Base-by-base conservation (phyloP, 1,140 invertebrate genomes). In the Drosophila guanche region DNA sequence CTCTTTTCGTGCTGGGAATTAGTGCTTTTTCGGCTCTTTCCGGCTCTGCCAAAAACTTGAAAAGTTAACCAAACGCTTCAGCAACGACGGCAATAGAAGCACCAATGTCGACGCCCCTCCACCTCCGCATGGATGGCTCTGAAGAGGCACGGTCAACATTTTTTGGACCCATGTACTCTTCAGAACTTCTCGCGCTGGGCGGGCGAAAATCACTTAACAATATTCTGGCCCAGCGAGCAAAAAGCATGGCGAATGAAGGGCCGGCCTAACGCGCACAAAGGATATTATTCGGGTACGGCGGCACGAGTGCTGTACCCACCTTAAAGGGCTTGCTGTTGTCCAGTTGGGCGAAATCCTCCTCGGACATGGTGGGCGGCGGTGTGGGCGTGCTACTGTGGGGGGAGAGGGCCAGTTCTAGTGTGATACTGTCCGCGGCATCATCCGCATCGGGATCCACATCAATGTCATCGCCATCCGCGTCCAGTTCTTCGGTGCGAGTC, bases 281-380 rank as follows among this genome's bases (percentile, higher is more conserved):
- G 45, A 45, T 37, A 23, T 14, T 20, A 20, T 20, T 20, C 16
- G 25, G 40, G 23, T 12, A 42, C 5, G 23, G 27, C 16, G 37
- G 22, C 20, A 52, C 25, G 56, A 20, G 16, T 20, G 16, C 16
- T 20, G 37, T 41, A 77, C 81, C 20, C 61, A 85, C 81, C 81
- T 86, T 86, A 47, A 86, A 86, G 25, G 81, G 81, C 63, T 86
- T 86, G 74, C 81, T 86, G 63, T 86, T 88, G 61, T 86, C 83
- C 51, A 86, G 43, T 56, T 77, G 68, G 27, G 73, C 77, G 22
- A 86, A 50, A 58, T 85, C 81, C 53, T 85, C 83, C 53, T 88
- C 73, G 7, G 63, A 73, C 41, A 61, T 66, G 48, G 68, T 81
- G 27, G 77, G 83, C 48, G 81, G 78, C n/a, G 81, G 83, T n/a